A percentile compares a stretch with the other conserved stretches of the same genome.
Evolutionary conservation across 2,888 invertebrate genomes (phyloP).

Genomic region (Microctonus aethiopoides): DNA sequence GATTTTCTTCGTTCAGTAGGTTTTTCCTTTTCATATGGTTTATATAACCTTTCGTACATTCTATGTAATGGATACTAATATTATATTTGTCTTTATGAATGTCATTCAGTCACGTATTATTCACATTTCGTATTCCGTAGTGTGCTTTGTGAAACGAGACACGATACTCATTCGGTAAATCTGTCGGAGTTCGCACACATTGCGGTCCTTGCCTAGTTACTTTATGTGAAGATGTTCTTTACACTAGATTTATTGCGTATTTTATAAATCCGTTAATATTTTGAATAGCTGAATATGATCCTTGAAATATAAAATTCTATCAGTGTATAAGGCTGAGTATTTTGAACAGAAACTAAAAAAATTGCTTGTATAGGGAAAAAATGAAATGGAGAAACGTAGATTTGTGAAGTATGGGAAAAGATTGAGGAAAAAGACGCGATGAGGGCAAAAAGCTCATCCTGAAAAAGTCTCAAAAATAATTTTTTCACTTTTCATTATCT

Average conservation of each 20-base stretch:
- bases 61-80: neutral
- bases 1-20: neutral
- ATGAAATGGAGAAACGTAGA: too few relatives aligned
- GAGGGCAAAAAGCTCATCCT: too few relatives aligned
- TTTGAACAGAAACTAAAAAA: too few relatives aligned
- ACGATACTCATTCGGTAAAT: neutral
- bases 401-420: too few relatives aligned
- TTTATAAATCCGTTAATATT: neutral
- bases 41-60: neutral
- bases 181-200: neutral
- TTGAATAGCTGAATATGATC: neutral
- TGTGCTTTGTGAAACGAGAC: neutral
- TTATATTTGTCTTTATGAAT: neutral
- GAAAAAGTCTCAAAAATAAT: too few relatives aligned
- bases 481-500: too few relatives aligned
- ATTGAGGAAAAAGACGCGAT: too few relatives aligned
- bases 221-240: constrained; percentile 36
- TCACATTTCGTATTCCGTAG: neutral
- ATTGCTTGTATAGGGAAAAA: too few relatives aligned
- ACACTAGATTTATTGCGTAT: constrained; percentile 38
- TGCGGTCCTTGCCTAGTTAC: constrained; percentile 33
- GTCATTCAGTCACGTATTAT: neutral
- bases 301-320: neutral
- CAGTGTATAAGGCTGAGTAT: neutral
- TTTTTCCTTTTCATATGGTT: neutral